Conservation (phyloP, 2,113 vertebrate genomes). For the Sakesphorus luctuosus region DNA sequence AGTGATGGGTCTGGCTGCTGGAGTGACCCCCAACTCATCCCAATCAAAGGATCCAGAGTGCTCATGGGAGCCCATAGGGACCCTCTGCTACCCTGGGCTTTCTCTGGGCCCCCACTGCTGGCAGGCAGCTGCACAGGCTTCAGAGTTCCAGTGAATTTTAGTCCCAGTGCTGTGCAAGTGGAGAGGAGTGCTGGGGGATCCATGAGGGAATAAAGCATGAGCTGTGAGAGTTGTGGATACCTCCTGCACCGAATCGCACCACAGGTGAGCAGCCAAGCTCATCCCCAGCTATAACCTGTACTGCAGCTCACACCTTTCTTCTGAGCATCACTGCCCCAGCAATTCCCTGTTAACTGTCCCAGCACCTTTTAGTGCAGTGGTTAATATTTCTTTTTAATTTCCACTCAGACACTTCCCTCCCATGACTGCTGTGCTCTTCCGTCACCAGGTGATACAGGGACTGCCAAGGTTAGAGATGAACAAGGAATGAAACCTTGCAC, state of each 20-base stretch:
- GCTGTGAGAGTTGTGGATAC: background rate
- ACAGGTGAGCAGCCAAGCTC: background rate
- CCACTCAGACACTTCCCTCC: background rate
- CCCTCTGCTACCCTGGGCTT: background rate
- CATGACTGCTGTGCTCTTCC: background rate
- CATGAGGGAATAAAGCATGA: background rate
- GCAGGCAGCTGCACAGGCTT: background rate
- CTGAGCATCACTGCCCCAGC: background rate
- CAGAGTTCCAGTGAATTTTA: background rate
- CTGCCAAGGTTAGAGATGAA: background rate
- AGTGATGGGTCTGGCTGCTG: background rate
- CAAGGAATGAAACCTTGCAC: background rate
- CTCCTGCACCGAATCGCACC: background rate
- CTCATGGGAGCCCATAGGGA: fast-evolving
- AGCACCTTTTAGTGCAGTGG: background rate
- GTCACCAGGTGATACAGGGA: background rate
- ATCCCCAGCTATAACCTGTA: fast-evolving
- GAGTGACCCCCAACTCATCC: background rate
- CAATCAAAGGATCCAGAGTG: fast-evolving
- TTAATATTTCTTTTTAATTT: background rate
- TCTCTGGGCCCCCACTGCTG: background rate
- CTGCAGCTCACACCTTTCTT: background rate
- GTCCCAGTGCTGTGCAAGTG: background rate
- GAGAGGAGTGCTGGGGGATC: background rate
- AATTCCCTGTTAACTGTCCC: background rate